Conservation (phyloP, 2,888 invertebrate genomes). For the Chironomus tentans region DNA sequence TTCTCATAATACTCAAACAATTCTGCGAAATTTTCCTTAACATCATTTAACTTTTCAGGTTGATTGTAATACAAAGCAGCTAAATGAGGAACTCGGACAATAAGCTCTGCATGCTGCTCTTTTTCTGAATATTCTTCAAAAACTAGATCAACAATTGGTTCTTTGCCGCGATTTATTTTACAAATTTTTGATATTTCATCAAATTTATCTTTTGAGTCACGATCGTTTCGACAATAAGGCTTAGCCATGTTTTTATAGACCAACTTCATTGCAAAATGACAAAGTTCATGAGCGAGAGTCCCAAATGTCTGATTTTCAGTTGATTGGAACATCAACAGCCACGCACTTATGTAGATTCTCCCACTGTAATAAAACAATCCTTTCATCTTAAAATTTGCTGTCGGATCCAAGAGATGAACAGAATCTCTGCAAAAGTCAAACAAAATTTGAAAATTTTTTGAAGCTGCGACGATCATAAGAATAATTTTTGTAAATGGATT, state of each 20-base stretch:
- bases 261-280: background rate
- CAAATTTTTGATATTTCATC: background rate
- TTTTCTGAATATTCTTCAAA: background rate
- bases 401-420: background rate
- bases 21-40: background rate
- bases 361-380: background rate
- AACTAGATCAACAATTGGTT: background rate
- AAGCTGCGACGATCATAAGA: background rate
- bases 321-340: background rate
- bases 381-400: background rate
- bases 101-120: background rate
- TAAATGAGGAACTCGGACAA: background rate
- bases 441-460: background rate
- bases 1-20: background rate
- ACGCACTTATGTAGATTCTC: background rate
- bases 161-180: background rate
- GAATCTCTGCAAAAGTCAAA: background rate
- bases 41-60: background rate
- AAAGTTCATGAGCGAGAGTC: background rate
- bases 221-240: background rate
- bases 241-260: background rate
- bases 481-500: background rate
- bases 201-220: background rate
- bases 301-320: background rate
- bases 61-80: background rate